Base-by-base conservation (phyloP, 2,888 invertebrate species). In the Ochropleura plecta region DNA sequence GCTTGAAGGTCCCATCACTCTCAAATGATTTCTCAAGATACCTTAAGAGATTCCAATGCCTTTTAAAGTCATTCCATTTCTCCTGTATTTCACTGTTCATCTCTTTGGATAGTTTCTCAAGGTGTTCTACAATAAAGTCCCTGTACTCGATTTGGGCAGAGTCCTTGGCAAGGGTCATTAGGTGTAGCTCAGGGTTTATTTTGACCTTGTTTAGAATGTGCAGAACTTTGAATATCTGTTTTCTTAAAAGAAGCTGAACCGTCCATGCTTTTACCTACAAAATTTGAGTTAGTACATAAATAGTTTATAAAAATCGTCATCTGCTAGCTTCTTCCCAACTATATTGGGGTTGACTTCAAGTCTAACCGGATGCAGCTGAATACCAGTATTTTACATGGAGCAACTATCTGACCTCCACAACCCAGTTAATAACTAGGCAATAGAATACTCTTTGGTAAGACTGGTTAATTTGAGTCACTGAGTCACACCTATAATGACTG, bases 121-220 rank as follows among this genome's bases (percentile, higher is more conserved):
- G 92, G 90, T 98, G 97, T 68, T 97, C 97, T 30, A 97, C 97
- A 82, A 98, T 96, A 85, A 97, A 97, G 86, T 98, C 97, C 86
- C 98, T 96, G 67, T 98, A 94, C 49, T 95, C 95, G 81, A 97
- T 96, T 80, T 97, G 96, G 55, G 94, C 92, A 57, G 97, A 97
- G 66, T 97, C 97, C 81, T 97, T 92, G 20, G 98, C 98, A 63
- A 97, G 92, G 14, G 93, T 91, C 90, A 96, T 95, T 66, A 98
- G 94, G 88, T 97, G 97, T 57, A 95, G 94, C 72, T 96, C 93
- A 18, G 97, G 97, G 88, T 97, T 96, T 78, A 97, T 95, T 78
- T 97, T 96, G n/a, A 97, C 96, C 92, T 97, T 98, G 78, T 95
- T 96, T 65, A 98, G 91, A 81, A 98, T 95, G 90, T 97, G 97